Conservation (phyloP, 2,888 invertebrate genomes). For the Tachystola acroxantha region DNA sequence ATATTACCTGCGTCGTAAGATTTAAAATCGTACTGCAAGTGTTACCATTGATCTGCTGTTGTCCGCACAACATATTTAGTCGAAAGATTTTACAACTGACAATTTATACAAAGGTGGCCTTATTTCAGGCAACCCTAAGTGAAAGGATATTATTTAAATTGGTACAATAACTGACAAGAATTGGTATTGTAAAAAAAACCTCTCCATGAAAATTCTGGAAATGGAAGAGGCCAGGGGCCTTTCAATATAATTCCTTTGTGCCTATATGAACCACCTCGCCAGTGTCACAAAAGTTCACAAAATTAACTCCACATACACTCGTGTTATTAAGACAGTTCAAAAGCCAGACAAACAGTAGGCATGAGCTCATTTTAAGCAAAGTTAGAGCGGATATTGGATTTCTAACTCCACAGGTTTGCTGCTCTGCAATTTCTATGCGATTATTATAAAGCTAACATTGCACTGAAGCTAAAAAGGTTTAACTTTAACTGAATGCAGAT, state of each 20-base stretch:
- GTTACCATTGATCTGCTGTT: too few species aligned
- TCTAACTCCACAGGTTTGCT: slow-evolving; percentile 41
- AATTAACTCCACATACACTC: not conserved
- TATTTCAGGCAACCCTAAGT: too few species aligned
- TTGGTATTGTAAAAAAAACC: not conserved
- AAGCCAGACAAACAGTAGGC: slow-evolving; percentile 50
- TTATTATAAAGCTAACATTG: not conserved
- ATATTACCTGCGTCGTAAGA: too few species aligned
- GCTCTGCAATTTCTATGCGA: not conserved
- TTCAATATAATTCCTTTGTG: too few species aligned
- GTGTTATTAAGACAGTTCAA: slow-evolving; percentile 47
- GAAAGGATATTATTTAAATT: too few species aligned
- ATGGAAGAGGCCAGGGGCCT: not conserved
- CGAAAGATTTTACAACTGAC: too few species aligned
- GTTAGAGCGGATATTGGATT: slow-evolving; percentile 65
- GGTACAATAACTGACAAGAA: not conserved
- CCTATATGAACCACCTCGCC: not conserved
- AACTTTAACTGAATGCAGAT: too few species aligned
- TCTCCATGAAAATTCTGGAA: not conserved
- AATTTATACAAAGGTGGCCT: too few species aligned
- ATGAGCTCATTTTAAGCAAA: slow-evolving; percentile 50
- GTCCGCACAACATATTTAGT: too few species aligned
- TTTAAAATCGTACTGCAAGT: too few species aligned
- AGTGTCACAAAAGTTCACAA: not conserved
- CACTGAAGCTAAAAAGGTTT: too few species aligned